Base-by-base conservation (phyloP, 2,113 vertebrate species). In the Thalassoma bifasciatum region DNA sequence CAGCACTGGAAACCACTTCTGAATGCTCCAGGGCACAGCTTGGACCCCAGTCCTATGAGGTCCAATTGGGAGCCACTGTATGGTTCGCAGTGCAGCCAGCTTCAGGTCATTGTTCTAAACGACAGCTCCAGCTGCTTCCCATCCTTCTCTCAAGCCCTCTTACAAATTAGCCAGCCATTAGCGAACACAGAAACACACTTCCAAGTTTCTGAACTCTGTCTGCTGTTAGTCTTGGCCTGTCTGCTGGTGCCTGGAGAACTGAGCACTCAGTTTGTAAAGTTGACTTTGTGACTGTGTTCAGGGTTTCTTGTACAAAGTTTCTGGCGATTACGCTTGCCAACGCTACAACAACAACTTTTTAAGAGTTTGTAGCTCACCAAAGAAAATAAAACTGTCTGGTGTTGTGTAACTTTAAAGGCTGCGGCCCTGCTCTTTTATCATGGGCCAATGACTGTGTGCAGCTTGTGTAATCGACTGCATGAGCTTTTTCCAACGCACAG, bases 121-220 rank as follows among this genome's bases (percentile, higher is more conserved):
- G 94, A 95, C 89, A 88, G 88, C 91, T 93, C 96, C 96, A 96
- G 97, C 96, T 98, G 96, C 88, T 96, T 95, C 86, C 92, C 93
- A 95, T 93, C 94, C 91, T 94, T 96, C 94, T 94, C 74, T 81
- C 90, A 72, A 42, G 65, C 9, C 62, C 93, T 93, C 93, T 93
- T 96, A 89, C 93, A 94, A 95, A 97, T 96, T 95, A 94, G 94
- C 94, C 92, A 94, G 93, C 94, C 94, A 95, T 96, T 96, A 96
- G 90, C 91, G 89, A 94, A 94, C 95, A 94, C 91, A 91, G 91
- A 94, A 94, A 92, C 86, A 88, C 61, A 46, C 69, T 91, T 85
- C 86, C 87, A 90, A 83, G 87, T 89, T 85, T 75, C 84, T 90
- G 87, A 90, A 91, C 88, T 88, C 87, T 85, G 72, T 61, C 82